phyloP scores from a whole-genome alignment of 2,797 vertebrate species.

The Poecilia picta region DNA sequence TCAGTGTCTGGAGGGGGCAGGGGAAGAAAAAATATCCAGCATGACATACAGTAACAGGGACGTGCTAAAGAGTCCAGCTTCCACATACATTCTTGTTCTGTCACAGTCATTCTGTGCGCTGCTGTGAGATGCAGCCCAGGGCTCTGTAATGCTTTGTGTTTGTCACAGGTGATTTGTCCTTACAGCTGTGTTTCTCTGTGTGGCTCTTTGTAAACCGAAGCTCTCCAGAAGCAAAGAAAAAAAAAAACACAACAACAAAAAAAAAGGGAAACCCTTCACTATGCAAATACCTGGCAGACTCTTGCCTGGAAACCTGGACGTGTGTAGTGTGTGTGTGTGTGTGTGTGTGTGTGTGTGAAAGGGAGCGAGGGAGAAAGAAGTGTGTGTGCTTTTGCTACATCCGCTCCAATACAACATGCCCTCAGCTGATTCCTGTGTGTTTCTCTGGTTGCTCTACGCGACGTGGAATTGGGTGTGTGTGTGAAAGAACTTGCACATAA shows the following conservation, averaged over 20 bases:
- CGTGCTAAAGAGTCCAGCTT: slow-evolving; percentile 6
- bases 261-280: slow-evolving; percentile 74
- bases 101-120: slow-evolving; percentile 8
- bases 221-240: slow-evolving; percentile 61
- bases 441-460: slow-evolving; percentile 37
- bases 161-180: slow-evolving; percentile 63
- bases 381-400: slow-evolving; percentile 43
- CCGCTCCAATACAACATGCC: slow-evolving; percentile 52
- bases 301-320: slow-evolving; percentile 51
- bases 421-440: slow-evolving; percentile 62
- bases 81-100: slow-evolving; percentile 8
- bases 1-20: neutral
- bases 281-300: slow-evolving; percentile 78
- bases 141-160: slow-evolving; percentile 43
- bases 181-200: slow-evolving; percentile 34
- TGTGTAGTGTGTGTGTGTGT: slow-evolving; percentile 20
- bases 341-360: slow-evolving; percentile 6
- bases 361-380: neutral
- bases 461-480: neutral
- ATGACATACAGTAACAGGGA: slow-evolving; percentile 4
- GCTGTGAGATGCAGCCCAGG: slow-evolving; percentile 28
- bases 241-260: slow-evolving; percentile 53
- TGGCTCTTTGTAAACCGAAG: slow-evolving; percentile 49
- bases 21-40: neutral
- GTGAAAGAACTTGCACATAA: slow-evolving; percentile 24